Evolutionary conservation across 2,797 vertebrate species (phyloP).

Genomic region (Enteromius treurensis): DNA sequence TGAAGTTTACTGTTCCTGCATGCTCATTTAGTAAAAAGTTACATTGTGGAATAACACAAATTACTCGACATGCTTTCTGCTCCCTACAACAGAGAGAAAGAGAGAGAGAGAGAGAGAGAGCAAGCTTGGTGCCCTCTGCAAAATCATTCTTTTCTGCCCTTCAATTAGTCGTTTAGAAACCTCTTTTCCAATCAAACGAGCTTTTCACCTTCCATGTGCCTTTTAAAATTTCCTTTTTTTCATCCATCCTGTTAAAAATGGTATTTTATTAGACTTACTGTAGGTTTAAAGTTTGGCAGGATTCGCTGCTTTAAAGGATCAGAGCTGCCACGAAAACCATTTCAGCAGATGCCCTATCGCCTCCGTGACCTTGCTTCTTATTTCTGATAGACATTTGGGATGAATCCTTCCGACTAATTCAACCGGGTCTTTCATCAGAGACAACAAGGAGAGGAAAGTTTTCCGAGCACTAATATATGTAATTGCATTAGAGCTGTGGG

Average conservation of each 20-base stretch:
- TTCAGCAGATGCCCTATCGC: constrained; percentile 1
- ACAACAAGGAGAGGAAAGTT: neutral
- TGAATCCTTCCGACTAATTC: neutral
- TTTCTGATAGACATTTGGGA: neutral
- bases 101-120: neutral
- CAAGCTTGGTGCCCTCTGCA: neutral
- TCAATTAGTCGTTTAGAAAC: neutral
- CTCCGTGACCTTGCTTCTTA: constrained; percentile 11
- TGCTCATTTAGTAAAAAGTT: neutral
- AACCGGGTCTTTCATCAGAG: neutral
- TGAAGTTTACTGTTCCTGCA: too few relatives aligned
- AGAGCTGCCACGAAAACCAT: neutral
- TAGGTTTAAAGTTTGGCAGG: neutral
- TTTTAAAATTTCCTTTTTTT: neutral
- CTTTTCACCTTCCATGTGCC: neutral
- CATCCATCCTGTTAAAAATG: neutral
- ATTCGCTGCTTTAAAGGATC: neutral
- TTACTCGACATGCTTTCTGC: neutral
- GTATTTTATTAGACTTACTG: neutral
- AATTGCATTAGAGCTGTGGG: neutral
- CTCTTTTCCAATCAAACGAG: neutral
- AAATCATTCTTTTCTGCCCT: neutral
- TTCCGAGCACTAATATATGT: neutral
- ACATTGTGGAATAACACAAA: neutral
- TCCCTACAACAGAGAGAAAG: neutral